phyloP scores from a whole-genome alignment of 2,113 vertebrate species.

The Psilopogon haemacephalus region DNA sequence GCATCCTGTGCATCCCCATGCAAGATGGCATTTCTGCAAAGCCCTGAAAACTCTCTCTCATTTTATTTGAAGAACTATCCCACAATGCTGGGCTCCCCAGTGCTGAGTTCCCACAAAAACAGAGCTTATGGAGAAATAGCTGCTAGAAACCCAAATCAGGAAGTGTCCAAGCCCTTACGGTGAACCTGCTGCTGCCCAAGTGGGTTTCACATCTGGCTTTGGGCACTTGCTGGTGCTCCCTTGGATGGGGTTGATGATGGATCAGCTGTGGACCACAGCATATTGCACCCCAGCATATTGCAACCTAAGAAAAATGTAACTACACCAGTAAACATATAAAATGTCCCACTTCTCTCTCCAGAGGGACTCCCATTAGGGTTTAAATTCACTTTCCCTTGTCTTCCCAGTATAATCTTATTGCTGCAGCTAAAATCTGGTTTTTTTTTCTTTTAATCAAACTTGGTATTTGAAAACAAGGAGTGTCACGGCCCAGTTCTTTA shows the following conservation, averaged over 20 bases:
- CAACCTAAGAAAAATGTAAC: background rate
- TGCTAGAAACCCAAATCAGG: background rate
- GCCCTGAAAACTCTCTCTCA: background rate
- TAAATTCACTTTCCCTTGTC: background rate
- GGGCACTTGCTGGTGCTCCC: background rate
- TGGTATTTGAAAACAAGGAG: background rate
- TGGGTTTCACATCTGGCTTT: background rate
- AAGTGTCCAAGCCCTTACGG: rapidly evolving
- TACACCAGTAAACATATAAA: background rate
- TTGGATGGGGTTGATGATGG: background rate
- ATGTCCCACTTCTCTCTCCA: rapidly evolving
- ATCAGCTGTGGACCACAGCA: background rate
- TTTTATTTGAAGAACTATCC: background rate
- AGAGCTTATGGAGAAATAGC: background rate
- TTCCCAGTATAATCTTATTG: background rate
- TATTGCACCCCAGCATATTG: background rate
- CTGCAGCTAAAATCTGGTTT: background rate
- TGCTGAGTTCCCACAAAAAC: background rate
- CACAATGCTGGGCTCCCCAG: rapidly evolving
- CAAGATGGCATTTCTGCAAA: background rate
- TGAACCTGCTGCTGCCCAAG: background rate
- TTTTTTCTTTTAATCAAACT: background rate
- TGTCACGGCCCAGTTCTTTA: background rate
- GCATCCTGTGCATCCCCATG: rapidly evolving
- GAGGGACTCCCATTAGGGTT: background rate